phyloP scores from a whole-genome alignment of 2,797 vertebrate genomes.

The Enteromius paludinosus region DNA sequence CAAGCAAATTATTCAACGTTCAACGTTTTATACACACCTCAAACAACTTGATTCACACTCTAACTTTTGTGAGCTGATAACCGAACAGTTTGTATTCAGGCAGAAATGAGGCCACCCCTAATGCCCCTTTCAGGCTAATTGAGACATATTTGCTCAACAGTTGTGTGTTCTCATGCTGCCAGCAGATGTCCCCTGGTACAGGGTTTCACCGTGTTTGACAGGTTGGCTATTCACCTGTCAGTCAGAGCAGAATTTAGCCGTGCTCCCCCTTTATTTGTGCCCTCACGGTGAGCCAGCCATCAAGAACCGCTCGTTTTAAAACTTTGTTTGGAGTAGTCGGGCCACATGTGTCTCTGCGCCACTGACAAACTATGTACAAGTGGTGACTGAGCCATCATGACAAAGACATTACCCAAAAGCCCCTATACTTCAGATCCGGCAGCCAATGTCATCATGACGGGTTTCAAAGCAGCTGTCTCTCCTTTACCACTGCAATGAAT shows the following conservation, averaged over 20 bases:
- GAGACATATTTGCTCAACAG: slow-evolving; percentile 85
- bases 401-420: slow-evolving; percentile 62
- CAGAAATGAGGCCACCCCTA: slow-evolving; percentile 35
- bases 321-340: slow-evolving; percentile 86
- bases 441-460: slow-evolving; percentile 67
- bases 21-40: background rate
- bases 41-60: background rate
- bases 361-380: slow-evolving; percentile 71
- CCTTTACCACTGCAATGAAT: slow-evolving; percentile 14
- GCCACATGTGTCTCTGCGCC: slow-evolving; percentile 75
- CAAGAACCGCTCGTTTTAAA: slow-evolving; percentile 85
- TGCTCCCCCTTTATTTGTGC: slow-evolving; percentile 82
- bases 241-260: slow-evolving; percentile 36
- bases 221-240: slow-evolving; percentile 79
- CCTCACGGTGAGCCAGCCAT: slow-evolving; percentile 80
- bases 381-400: slow-evolving; percentile 62
- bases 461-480: slow-evolving; percentile 57
- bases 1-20: background rate
- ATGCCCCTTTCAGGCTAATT: slow-evolving; percentile 80
- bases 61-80: background rate
- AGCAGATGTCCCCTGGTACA: slow-evolving; percentile 86
- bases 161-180: slow-evolving; percentile 86
- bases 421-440: slow-evolving; percentile 63
- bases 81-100: slow-evolving; percentile 42
- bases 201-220: slow-evolving; percentile 67